Base-by-base conservation (phyloP, 37 sponge, comb jelly and placozoan genomes). In the Axinella damicornis region DNA sequence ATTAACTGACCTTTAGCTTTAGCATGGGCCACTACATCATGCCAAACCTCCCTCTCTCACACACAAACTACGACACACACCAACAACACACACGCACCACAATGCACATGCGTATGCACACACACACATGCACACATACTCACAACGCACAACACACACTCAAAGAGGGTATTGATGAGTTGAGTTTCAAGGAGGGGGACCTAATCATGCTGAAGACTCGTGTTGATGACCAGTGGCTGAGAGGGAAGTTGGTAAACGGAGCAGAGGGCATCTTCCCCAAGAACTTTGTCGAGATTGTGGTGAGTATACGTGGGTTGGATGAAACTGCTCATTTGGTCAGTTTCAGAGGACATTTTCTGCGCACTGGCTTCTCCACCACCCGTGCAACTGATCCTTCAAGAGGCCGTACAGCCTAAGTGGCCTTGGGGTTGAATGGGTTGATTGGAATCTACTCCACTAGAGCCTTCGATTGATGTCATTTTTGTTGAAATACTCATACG, bases 251-350 rank as follows among this genome's bases (percentile, higher is more conserved):
- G 25, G 65, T 83, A 54, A 85, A 74, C 20, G 88, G 85, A 5
- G n/a, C 59, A 40, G 73, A 78, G 41, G 94, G 96, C 16, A 90
- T 93, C 39, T 96, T 96, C 57, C 96, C 96, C 5, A 55, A 55
- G 35, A 79, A 76, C 35, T 96, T 83, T 90, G 96, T 96, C 30
- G 87, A 90, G 58, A 81, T 96, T 32, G 84, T 83, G 74, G 84
- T 83, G 56, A 83, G 84, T 65, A 5, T 2, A 57, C 59, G n/a
- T 22, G 68, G 46, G 46, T 46, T 46, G 46, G n/a, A n/a, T n/a
- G n/a, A n/a, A n/a, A n/a, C n/a, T n/a, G n/a, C n/a, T n/a, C n/a
- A n/a, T n/a, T n/a, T n/a, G n/a, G n/a, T n/a, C n/a, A n/a, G n/a
- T n/a, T n/a, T n/a, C n/a, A n/a, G n/a, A n/a, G n/a, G n/a, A n/a